Base-by-base conservation (phyloP, 2,113 vertebrate species). In the Scortum barcoo region DNA sequence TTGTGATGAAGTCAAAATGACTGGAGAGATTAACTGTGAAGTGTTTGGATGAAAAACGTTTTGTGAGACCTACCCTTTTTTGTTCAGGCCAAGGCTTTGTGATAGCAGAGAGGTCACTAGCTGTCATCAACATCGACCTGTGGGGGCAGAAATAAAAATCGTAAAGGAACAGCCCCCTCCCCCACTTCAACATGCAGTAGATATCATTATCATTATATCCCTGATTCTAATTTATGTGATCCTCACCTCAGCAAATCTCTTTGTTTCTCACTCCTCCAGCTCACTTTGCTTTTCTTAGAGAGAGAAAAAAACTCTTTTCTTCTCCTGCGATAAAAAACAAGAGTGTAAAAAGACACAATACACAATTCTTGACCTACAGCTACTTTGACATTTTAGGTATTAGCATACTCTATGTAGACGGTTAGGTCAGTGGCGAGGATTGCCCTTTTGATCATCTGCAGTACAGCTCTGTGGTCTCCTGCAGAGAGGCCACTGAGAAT, bases 81-180 rank as follows among this genome's bases (percentile, higher is more conserved):
- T 98, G 97, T 86, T 98, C 93, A 57, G 96, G 96, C 97, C 97
- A 98, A 42, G 97, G 97, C 83, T 98, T 98, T 54, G 97, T 96
- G 87, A 98, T 97, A 12, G 97, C 97, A 83, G 96, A 97, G 67
- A 98, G 94, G 76, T 98, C 97, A 84, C 97, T 97, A 0, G 97
- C 97, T 50, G 97, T 98, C 97, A 98, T 98, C 90, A 98, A 70
- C 97, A 98, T 98, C 1, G 97, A 97, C 88, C 97, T 98, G 91
- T 44, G 40, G 36, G 50, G 44, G 50, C n/a, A n/a, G 30, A 61
- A 75, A 79, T 38, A 10, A 56, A 78, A 26, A 40, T 22, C 36
- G 72, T 61, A 22, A 68, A 65, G 38, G 12, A 12, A 36, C 20
- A 44, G 26, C 14, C 0, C 3, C 1, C 14, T 51, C 16, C 14